Percentiles rank a stretch among this genome's conserved stretches.
phyloP scores from a whole-genome alignment of 1,140 invertebrate genomes.

The Oreohelix idahoensis region DNA sequence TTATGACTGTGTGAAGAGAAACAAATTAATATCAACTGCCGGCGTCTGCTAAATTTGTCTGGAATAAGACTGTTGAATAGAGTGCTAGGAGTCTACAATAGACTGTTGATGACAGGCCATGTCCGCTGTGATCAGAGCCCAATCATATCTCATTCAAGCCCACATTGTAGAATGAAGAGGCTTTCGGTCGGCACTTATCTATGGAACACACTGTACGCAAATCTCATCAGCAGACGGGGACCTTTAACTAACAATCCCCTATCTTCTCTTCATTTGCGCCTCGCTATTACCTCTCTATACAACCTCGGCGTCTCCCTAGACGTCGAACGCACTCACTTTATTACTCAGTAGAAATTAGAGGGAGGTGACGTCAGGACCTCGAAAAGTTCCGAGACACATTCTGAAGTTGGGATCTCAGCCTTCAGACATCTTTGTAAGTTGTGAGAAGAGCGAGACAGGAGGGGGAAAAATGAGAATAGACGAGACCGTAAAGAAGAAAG shows the following conservation, averaged over 20 bases:
- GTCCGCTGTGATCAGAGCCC: background rate
- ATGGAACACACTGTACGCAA: background rate
- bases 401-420: background rate
- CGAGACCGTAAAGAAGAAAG: background rate
- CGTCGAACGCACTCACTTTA: background rate
- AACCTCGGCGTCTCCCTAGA: background rate
- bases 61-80: background rate
- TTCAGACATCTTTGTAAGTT: background rate
- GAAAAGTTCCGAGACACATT: background rate
- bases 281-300: background rate
- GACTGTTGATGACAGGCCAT: background rate
- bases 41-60: background rate
- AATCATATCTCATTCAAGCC: background rate
- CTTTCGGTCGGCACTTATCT: background rate
- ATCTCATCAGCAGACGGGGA: background rate
- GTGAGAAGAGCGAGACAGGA: background rate
- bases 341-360: background rate
- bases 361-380: background rate
- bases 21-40: background rate
- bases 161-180: background rate
- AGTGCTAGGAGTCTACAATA: background rate
- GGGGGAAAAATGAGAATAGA: background rate
- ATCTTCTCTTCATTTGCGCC: background rate
- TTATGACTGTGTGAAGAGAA: background rate
- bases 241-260: background rate